Base-by-base conservation (phyloP, 2,888 invertebrate genomes). In the Sminthurides aquaticus region DNA sequence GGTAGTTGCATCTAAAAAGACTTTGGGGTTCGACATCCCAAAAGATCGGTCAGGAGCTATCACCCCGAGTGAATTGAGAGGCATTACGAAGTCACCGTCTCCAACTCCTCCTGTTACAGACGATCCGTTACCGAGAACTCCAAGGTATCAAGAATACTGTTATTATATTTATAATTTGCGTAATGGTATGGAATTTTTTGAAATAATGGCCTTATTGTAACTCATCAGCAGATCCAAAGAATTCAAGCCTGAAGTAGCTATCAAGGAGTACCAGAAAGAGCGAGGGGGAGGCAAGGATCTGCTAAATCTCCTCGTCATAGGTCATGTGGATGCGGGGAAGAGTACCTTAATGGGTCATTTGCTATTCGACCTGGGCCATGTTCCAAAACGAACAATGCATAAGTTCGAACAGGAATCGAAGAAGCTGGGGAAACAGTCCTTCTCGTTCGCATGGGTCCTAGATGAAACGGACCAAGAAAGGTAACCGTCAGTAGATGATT, bases 381-480 rank as follows among this genome's bases (percentile, higher is more conserved):
- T 94, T 0, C 89, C 88, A 69, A 88, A 93, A 78, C 87, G 88
- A 75, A 84, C 86, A 0, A 88, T 97, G 84, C 97, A 98, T 79
- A 97, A 97, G 78, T 95, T 94, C 82, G 97, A 97, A 78, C 93
- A 94, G 77, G 98, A 99, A 76, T 93, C 95, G 75, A 90, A 91
- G 78, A 97, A 98, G 79, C 82, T 94, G 72, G 99, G 99, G 2
- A 99, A 99, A 79, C 92, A 95, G 76, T 96, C 96, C 69, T 98
- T 98, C 76, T 90, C 94, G 82, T 99, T 91, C 80, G 99, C 99
- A 2, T 99, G 99, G 99, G 95, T 99, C 1, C 81, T 99, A 60
- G 99, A 99, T 80, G 98, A 99, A 81, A 98, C 97, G 66, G 94
- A 94, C 1, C 99, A 99, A 78, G 99, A 99, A 80, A 85, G 87